Evolutionary conservation across 2,113 vertebrate genomes (phyloP).

Genomic region (Alexandromys fortis): DNA sequence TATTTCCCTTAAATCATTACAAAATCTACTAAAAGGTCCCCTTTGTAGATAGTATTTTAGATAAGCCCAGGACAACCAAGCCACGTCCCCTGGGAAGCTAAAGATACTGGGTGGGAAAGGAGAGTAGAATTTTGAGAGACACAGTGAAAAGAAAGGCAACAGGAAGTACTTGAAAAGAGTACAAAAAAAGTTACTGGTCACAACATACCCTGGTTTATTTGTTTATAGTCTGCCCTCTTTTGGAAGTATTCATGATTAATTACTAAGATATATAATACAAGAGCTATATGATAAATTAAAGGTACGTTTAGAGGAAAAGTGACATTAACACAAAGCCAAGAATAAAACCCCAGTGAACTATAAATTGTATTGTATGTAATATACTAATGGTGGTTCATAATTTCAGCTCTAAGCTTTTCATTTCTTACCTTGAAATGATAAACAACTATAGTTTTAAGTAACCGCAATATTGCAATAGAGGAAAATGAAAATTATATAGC

Average conservation of each 20-base stretch:
- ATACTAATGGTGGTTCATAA: background rate
- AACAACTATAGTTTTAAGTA: background rate
- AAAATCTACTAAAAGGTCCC: background rate
- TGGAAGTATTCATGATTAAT: background rate
- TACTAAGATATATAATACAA: background rate
- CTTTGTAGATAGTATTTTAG: background rate
- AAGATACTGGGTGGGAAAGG: background rate
- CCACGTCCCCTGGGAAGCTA: background rate
- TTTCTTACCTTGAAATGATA: background rate
- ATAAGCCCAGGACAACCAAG: background rate
- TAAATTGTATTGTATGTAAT: background rate
- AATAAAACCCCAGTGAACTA: conserved; percentile 17
- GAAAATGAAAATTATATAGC: background rate
- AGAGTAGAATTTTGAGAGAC: background rate
- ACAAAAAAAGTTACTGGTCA: background rate
- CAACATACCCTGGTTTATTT: background rate
- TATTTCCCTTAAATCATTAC: background rate
- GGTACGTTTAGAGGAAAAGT: background rate
- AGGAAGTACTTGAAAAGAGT: accelerated
- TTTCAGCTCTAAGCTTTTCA: background rate
- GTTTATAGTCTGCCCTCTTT: background rate
- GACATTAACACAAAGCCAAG: background rate
- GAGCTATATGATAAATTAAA: background rate
- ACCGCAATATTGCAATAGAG: background rate
- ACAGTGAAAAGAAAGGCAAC: background rate